These are phyloP conservation scores for Clanis bilineata DNA, from an alignment of 2,888 invertebrate species.

Conservation along the genomic window DNA sequence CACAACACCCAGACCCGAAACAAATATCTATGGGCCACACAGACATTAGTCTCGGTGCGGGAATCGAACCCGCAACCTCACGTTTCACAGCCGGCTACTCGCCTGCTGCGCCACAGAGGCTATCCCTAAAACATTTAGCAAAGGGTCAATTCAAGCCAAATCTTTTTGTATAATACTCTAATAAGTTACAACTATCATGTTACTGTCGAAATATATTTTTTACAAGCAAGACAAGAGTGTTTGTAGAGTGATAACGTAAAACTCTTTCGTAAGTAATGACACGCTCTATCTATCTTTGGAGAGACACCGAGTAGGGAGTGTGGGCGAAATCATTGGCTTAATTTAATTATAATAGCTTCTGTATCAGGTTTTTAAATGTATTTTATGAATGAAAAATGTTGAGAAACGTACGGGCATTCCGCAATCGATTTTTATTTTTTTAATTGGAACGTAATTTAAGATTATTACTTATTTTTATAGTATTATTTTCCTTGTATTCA, in stretches of 20 bases:
- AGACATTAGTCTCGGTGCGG: too few relatives aligned
- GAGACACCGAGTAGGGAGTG: not conserved
- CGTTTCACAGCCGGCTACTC: too few relatives aligned
- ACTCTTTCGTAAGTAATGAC: constrained; percentile 7
- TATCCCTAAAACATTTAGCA: not conserved
- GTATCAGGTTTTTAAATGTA: not conserved
- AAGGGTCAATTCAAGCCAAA: not conserved
- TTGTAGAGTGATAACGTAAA: not conserved
- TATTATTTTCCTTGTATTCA: not conserved
- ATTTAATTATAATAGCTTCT: constrained; percentile 1
- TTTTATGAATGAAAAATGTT: not conserved
- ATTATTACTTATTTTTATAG: not conserved
- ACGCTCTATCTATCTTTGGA: not conserved
- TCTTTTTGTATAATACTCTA: not conserved
- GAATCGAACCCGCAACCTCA: too few relatives aligned
- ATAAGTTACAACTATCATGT: not conserved
- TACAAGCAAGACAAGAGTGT: not conserved
- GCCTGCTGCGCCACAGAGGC: too few relatives aligned
- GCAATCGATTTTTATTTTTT: not conserved
- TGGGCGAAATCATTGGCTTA: not conserved
- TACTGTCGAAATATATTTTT: not conserved
- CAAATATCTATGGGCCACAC: too few relatives aligned
- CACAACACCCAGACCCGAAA: too few relatives aligned
- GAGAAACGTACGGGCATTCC: not conserved
- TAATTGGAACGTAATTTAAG: not conserved